Evolutionary conservation across 2,797 vertebrate genomes (phyloP).

Genomic region (Myiothlypis coronata): DNA sequence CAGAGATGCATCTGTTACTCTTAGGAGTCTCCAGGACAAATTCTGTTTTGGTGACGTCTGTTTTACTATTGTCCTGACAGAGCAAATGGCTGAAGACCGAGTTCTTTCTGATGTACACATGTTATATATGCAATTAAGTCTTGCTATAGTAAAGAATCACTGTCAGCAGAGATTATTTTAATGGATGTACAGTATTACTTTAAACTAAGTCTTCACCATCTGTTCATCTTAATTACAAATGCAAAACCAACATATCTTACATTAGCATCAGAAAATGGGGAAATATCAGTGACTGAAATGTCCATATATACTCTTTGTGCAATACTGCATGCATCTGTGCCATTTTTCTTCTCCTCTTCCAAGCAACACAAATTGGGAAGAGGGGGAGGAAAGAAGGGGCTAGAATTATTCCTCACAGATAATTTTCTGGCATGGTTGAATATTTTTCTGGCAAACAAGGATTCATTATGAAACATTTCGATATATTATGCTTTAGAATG

Average conservation of each 20-base stretch:
- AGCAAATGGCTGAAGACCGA: constrained; percentile 62
- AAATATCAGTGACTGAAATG: constrained; percentile 73
- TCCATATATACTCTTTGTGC: constrained; percentile 75
- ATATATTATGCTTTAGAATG: constrained; percentile 51
- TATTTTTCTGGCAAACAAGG: constrained; percentile 64
- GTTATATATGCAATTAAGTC: constrained; percentile 77
- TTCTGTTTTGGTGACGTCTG: constrained; percentile 58
- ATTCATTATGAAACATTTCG: constrained; percentile 72
- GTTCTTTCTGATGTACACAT: constrained; percentile 71
- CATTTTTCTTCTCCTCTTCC: constrained; percentile 59
- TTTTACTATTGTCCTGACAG: constrained; percentile 65
- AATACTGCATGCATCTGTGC: constrained; percentile 73
- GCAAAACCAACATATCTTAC: constrained; percentile 78
- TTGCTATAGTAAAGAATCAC: constrained; percentile 72
- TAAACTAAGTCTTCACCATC: constrained; percentile 77
- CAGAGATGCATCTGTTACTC: constrained; percentile 67
- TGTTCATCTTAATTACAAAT: constrained; percentile 80
- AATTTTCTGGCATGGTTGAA: constrained; percentile 63
- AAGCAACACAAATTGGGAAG: constrained; percentile 60
- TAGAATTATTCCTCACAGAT: constrained; percentile 56
- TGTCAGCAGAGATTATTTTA: constrained; percentile 80
- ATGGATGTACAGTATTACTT: constrained; percentile 78
- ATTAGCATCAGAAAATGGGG: constrained; percentile 80
- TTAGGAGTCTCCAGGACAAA: constrained; percentile 54
- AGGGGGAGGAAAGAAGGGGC: constrained; percentile 20